Percentiles rank a stretch among this genome's conserved stretches.
These are phyloP conservation scores for Cryptus viduatorius DNA, from an alignment of 2,888 invertebrate species.

Conservation along the genomic window DNA sequence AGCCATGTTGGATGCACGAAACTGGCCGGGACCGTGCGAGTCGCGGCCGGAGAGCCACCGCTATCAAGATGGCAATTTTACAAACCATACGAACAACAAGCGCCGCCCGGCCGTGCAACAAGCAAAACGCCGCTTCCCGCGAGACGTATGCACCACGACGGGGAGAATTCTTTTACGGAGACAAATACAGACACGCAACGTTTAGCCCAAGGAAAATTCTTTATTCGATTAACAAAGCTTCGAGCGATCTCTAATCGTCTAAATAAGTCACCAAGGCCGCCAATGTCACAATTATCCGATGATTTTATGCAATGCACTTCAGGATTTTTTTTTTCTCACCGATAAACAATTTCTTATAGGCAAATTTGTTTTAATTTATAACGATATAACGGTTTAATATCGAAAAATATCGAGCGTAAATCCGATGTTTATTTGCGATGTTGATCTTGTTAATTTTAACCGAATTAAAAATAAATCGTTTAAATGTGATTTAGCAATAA, in stretches of 20 bases:
- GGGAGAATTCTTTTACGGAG: no score
- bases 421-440: neutral
- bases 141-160: neutral
- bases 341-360: neutral
- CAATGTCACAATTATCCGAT: neutral
- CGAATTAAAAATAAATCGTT: neutral
- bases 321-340: neutral
- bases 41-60: constrained; percentile 72
- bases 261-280: neutral
- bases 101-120: constrained; percentile 13
- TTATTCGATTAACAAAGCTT: constrained; percentile 63
- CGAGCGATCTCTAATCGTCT: neutral
- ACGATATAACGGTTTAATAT: neutral
- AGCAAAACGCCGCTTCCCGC: neutral
- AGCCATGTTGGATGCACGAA: constrained; percentile 92
- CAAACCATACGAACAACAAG: constrained; percentile 56
- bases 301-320: neutral
- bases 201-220: neutral
- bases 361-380: neutral
- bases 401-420: neutral
- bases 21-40: constrained; percentile 82
- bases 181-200: neutral
- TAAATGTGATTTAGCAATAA: neutral
- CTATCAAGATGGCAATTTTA: constrained; percentile 75
- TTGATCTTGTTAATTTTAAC: neutral